Evolutionary conservation across 2,888 invertebrate species (phyloP), one percentile per base, ranked within the genome.

Genomic region (Tuta absoluta): DNA sequence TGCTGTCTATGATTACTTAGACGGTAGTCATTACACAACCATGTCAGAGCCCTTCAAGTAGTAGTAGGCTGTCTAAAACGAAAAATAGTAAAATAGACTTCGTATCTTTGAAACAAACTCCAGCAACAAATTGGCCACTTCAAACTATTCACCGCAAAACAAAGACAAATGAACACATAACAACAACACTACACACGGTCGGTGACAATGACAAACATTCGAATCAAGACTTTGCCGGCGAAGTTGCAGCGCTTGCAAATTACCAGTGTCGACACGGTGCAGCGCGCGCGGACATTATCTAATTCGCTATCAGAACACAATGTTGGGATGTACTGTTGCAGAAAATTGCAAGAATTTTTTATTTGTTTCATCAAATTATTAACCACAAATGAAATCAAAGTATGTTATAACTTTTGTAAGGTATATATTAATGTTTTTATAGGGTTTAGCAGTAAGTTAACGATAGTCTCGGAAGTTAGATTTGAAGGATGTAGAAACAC

Each of bases 261-360:
- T 57, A 38, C 62, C n/a, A 14, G 5, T 23, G 45, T 64, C 68
- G 59, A 41, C 64, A 65, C 66, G 65, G 63, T 60, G 63, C 65
- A 48, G 59, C 61, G 68, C 61, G 66, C 67, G 61, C 62, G 68
- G 66, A 62, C 69, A 67, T 67, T 69, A 68, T 67, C 71, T 68
- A 71, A 68, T 67, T 69, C 67, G 66, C 69, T 68, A 69, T 70
- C 68, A 69, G 67, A 65, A 53, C 38, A 28, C 33, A 17, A 53
- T 12, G 28, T 14, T 53, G 33, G n/a, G 33, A 33, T 33, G n/a
- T n/a, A 56, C 17, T 56, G 33, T 1, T 33, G 17, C 24, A n/a
- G 24, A 5, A n/a, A 7, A 1, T 28, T 24, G 21, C 8, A 14
- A 53, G 14, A 11, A 45, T 14, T n/a, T 11, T 8, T 45, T 45